Evolutionary conservation across 1,140 invertebrate genomes (phyloP).

Genomic region (Hermatobates lingyangjiaoensis): DNA sequence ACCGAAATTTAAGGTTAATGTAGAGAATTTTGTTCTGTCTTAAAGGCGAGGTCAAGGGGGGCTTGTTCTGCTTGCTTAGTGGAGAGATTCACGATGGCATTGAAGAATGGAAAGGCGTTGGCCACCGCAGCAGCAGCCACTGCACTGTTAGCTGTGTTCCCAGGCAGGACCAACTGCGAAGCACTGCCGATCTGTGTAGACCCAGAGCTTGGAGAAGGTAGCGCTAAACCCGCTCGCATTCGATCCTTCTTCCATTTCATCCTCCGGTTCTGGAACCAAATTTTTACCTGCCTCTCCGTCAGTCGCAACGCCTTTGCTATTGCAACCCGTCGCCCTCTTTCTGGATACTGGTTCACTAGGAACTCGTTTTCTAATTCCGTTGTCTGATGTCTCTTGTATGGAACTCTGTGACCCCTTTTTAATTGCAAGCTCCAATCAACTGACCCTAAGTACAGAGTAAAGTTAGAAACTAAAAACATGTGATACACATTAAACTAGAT

Average conservation of each 20-base stretch:
- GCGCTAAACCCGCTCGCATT: conserved; percentile 9
- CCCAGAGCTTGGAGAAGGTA: not conserved
- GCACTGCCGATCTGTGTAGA: not conserved
- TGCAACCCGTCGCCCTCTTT: conserved; percentile 87
- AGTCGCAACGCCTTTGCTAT: conserved; percentile 91
- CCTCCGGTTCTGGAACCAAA: conserved; percentile 91
- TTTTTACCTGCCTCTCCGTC: conserved; percentile 91
- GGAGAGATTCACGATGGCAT: conserved; percentile 12
- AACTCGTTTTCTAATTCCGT: conserved; percentile 95
- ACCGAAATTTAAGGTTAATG: too few relatives aligned
- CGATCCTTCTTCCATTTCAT: conserved; percentile 95
- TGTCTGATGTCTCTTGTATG: conserved; percentile 94
- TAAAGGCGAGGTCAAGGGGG: conserved; percentile 9
- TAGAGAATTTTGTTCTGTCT: conserved; percentile 1
- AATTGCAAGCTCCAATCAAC: conserved; percentile 10
- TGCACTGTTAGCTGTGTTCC: not conserved
- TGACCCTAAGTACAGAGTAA: too few relatives aligned
- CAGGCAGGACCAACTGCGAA: not conserved
- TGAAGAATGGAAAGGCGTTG: conserved; percentile 7
- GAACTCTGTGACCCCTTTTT: conserved; percentile 11
- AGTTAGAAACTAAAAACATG: too few relatives aligned
- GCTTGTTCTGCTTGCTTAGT: conserved; percentile 7
- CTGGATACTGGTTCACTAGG: conserved; percentile 96
- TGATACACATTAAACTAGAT: too few relatives aligned
- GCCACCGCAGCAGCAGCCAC: conserved; percentile 2